Conservation (phyloP, 2,797 vertebrate genomes). For the Darevskia mixta region DNA sequence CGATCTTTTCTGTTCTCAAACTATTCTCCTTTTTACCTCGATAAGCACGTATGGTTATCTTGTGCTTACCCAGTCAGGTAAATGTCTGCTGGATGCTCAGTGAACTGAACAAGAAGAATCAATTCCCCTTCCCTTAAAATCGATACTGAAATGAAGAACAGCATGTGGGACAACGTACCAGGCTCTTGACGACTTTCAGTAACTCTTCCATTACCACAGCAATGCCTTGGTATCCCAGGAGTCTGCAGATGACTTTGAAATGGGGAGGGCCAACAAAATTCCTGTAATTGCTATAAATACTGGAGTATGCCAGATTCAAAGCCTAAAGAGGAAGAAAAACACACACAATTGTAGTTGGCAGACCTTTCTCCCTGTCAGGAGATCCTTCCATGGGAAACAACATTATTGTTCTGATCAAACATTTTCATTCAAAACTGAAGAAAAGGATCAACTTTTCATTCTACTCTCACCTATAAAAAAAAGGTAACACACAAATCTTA, state of each 20-base stretch:
- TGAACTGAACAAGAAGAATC: background rate
- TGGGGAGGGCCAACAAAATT: slow-evolving; percentile 96
- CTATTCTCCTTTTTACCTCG: background rate
- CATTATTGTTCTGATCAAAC: rapidly evolving
- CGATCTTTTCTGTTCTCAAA: background rate
- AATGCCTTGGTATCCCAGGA: slow-evolving; percentile 98
- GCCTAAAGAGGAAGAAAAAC: slow-evolving; percentile 77
- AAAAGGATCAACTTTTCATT: background rate
- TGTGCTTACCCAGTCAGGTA: background rate
- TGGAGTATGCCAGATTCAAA: slow-evolving; percentile 95
- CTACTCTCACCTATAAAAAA: background rate
- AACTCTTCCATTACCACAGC: slow-evolving; percentile 99
- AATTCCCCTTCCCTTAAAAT: slow-evolving; percentile 14
- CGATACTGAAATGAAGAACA: background rate
- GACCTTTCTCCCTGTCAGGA: background rate
- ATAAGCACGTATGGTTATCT: background rate
- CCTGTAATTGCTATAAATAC: slow-evolving; percentile 92
- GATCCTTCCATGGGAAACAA: background rate
- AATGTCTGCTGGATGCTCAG: background rate
- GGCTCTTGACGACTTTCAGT: slow-evolving; percentile 97
- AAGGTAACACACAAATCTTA: background rate
- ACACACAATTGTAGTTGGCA: background rate
- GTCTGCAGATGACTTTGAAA: slow-evolving; percentile 95
- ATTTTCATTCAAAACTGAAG: slow-evolving; percentile 18
- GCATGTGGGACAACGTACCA: slow-evolving; percentile 81